Conservation (phyloP, 1,140 invertebrate species). For the Ceratina australensis region DNA sequence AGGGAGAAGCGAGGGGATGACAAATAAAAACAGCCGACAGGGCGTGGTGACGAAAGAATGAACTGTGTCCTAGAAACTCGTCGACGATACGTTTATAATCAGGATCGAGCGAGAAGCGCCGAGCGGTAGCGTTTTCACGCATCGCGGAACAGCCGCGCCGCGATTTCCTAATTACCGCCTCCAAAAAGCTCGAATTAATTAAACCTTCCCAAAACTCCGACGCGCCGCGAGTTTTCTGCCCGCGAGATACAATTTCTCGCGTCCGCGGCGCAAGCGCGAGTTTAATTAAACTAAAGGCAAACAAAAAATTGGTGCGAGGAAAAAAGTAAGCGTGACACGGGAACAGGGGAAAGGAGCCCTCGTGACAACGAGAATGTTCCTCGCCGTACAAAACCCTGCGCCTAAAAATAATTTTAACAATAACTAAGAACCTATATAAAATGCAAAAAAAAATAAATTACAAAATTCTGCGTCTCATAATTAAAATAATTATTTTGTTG, state of each 20-base stretch:
- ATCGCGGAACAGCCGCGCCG: constrained; percentile 35
- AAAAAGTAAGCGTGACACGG: neutral
- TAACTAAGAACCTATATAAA: too few species aligned
- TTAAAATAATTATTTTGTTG: too few species aligned
- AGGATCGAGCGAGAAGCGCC: neutral
- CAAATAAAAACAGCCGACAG: neutral
- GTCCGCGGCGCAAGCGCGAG: constrained; percentile 2
- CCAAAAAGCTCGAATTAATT: constrained; percentile 52
- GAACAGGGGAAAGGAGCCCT: neutral
- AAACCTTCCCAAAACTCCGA: constrained; percentile 32
- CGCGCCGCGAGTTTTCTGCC: constrained; percentile 27
- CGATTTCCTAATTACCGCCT: constrained; percentile 48
- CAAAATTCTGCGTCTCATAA: too few species aligned
- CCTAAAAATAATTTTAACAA: too few species aligned
- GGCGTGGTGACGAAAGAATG: constrained; percentile 10
- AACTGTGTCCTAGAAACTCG: constrained; percentile 9
- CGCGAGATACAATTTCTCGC: constrained; percentile 45
- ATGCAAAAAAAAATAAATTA: too few species aligned
- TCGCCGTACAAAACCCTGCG: neutral
- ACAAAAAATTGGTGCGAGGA: neutral
- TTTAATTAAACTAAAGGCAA: constrained; percentile 45
- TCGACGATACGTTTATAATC: constrained; percentile 35
- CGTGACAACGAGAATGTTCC: neutral
- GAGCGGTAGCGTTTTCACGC: constrained; percentile 34
- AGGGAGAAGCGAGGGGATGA: too few species aligned